phyloP scores from a whole-genome alignment of 2,113 vertebrate genomes.

The Pollachius pollachius region DNA sequence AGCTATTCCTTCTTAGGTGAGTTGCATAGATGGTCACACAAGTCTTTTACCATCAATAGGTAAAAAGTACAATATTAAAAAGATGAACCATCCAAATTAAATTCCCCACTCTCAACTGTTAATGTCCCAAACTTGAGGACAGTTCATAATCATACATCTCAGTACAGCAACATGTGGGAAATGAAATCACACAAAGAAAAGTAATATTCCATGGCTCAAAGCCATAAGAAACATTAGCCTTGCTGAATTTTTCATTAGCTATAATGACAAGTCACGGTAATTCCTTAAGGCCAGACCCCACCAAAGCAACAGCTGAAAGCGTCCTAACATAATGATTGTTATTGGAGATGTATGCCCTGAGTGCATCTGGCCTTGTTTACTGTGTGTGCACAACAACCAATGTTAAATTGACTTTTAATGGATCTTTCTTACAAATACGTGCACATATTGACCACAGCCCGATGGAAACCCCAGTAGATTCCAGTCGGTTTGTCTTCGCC shows the following conservation, averaged over 20 bases:
- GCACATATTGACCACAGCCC: neutral
- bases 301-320: slow-evolving; percentile 27
- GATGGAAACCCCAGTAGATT: neutral
- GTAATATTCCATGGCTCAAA: slow-evolving; percentile 10
- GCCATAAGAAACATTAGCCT: slow-evolving; percentile 45
- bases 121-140: too few species aligned
- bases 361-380: slow-evolving; percentile 8
- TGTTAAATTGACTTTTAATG: slow-evolving; percentile 1
- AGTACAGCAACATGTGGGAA: too few species aligned
- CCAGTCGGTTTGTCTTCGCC: neutral
- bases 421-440: neutral
- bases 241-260: slow-evolving; percentile 44
- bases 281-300: slow-evolving; percentile 19
- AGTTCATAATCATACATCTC: too few species aligned
- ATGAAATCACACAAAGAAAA: too few species aligned
- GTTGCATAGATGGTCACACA: too few species aligned
- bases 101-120: too few species aligned
- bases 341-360: slow-evolving; percentile 15
- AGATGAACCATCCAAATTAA: too few species aligned
- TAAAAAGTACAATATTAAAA: too few species aligned
- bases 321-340: slow-evolving; percentile 21
- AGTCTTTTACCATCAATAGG: too few species aligned
- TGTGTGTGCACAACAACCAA: neutral
- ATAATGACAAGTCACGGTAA: slow-evolving; percentile 27
- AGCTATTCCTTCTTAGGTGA: too few species aligned